Evolutionary conservation across 2,888 invertebrate species (phyloP).

Genomic region (Campoplex capitator): DNA sequence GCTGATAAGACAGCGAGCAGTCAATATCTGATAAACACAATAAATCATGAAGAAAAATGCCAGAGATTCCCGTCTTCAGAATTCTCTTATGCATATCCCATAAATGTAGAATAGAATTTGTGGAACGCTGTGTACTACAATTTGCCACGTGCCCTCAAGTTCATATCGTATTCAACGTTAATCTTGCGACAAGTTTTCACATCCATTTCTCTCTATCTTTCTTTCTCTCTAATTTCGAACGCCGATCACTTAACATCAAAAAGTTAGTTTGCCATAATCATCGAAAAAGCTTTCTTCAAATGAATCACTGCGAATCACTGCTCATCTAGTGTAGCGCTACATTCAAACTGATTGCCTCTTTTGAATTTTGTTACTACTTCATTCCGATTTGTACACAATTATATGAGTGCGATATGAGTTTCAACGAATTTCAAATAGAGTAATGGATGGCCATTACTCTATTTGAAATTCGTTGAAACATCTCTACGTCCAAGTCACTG

Average conservation of each 20-base stretch:
- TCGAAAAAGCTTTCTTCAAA: not conserved
- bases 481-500: not conserved
- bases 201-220: constrained; percentile 38
- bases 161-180: not conserved
- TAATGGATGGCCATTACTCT: too few species aligned
- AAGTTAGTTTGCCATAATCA: not conserved
- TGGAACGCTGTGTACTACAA: constrained; percentile 10
- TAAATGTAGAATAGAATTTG: not conserved
- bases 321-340: not conserved
- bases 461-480: not conserved
- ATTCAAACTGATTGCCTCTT: not conserved
- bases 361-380: not conserved
- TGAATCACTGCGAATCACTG: constrained; percentile 19
- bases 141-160: constrained; percentile 25
- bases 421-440: too few species aligned
- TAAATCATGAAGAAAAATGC: not conserved
- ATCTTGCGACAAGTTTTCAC: constrained; percentile 11
- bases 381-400: not conserved
- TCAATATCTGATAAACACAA: not conserved
- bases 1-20: not conserved
- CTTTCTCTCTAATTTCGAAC: constrained; percentile 26
- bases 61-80: not conserved
- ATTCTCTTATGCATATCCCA: not conserved
- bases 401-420: too few species aligned
- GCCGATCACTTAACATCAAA: constrained; percentile 40